phyloP scores from a whole-genome alignment of 2,113 vertebrate species.

The Hippolais icterina region DNA sequence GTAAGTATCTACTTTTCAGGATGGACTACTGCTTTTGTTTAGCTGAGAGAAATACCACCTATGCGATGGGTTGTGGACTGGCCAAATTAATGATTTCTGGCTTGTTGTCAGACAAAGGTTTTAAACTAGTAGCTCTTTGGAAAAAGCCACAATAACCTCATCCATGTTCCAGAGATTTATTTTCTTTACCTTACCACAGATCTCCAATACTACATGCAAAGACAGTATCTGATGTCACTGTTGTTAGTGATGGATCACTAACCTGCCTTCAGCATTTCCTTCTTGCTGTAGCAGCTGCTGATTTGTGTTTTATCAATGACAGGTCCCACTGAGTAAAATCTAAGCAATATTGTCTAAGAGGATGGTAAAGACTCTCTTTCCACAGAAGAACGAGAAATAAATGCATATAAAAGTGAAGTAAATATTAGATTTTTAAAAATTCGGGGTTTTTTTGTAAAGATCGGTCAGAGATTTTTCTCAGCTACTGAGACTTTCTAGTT shows the following conservation, averaged over 20 bases:
- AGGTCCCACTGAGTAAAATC: background rate
- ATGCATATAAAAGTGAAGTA: background rate
- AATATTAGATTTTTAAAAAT: background rate
- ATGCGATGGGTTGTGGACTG: background rate
- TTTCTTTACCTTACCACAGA: background rate
- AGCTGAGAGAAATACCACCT: background rate
- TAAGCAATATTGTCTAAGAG: background rate
- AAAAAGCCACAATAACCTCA: background rate
- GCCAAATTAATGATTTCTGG: background rate
- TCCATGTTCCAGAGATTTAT: background rate
- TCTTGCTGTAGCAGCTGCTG: background rate
- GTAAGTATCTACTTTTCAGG: background rate
- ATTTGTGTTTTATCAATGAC: background rate
- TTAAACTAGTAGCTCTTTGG: background rate
- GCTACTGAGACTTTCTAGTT: background rate
- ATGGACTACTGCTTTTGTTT: background rate
- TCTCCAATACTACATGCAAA: background rate
- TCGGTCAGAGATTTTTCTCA: background rate
- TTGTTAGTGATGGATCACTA: background rate
- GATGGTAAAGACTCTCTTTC: background rate
- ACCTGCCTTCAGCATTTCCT: background rate
- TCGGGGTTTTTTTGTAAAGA: background rate
- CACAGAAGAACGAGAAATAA: background rate
- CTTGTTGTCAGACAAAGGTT: background rate
- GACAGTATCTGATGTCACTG: background rate